phyloP scores from a whole-genome alignment of 2,797 vertebrate species.

The Clarias laeviceps region DNA sequence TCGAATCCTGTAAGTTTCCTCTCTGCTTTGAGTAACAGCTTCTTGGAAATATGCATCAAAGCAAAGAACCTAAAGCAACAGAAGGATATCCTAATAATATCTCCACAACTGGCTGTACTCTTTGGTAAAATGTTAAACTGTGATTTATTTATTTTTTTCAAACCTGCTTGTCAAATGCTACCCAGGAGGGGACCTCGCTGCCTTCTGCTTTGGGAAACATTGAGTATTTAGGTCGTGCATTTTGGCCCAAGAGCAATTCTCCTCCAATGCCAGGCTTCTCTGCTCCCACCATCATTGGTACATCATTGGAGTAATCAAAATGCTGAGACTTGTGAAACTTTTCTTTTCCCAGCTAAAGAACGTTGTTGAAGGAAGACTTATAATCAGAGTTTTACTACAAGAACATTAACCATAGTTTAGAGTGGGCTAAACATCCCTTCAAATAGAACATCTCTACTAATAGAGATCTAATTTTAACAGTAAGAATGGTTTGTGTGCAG shows the following conservation, averaged over 20 bases:
- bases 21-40: constrained; percentile 72
- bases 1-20: constrained; percentile 82
- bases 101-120: not conserved
- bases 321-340: constrained; percentile 89
- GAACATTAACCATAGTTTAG: not conserved
- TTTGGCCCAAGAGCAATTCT: constrained; percentile 75
- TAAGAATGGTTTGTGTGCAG: not conserved
- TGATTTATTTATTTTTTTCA: not conserved
- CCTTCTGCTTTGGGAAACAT: constrained; percentile 72
- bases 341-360: constrained; percentile 78
- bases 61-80: constrained; percentile 76
- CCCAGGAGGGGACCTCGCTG: constrained; percentile 77
- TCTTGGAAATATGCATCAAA: constrained; percentile 90
- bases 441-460: not conserved
- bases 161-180: constrained; percentile 92
- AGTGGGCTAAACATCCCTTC: not conserved
- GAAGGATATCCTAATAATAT: not conserved
- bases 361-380: not conserved
- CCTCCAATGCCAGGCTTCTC: constrained; percentile 86
- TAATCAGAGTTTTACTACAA: not conserved
- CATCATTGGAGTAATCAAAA: constrained; percentile 77
- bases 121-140: not conserved
- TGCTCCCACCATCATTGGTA: constrained; percentile 75
- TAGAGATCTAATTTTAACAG: not conserved
- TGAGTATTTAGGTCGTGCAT: constrained; percentile 69